Conservation (phyloP, 2,888 invertebrate genomes). For the Aporophyla nigra region DNA sequence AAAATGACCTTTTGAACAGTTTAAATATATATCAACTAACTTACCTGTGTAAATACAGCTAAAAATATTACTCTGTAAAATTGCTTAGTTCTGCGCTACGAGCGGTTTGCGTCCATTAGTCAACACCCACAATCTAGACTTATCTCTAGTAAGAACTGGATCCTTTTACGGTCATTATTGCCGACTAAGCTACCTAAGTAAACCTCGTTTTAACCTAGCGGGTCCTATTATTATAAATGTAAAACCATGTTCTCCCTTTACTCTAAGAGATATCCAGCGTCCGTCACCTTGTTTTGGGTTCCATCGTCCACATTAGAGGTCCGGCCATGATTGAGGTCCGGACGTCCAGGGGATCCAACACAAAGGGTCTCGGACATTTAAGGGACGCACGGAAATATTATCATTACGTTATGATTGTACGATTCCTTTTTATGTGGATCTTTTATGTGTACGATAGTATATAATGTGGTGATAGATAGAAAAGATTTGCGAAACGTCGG, state of each 20-base stretch:
- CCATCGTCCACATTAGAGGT: conserved; percentile 18
- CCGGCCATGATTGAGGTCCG: conserved; percentile 43
- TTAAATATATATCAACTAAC: neutral
- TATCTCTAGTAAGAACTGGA: conserved; percentile 7
- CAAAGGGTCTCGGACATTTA: conserved; percentile 33
- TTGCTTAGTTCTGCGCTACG: neutral
- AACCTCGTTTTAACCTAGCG: neutral
- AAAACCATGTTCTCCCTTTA: neutral
- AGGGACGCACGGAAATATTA: conserved; percentile 40
- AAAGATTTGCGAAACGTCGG: neutral
- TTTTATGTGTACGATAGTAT: conserved; percentile 9
- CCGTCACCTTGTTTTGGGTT: conserved; percentile 9
- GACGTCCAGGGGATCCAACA: conserved; percentile 27
- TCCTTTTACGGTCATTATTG: conserved; percentile 21
- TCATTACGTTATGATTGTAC: conserved; percentile 49
- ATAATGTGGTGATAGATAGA: conserved; percentile 15
- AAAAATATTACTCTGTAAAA: conserved; percentile 8
- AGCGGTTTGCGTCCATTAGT: conserved; percentile 27
- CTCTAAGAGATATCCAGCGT: conserved; percentile 2
- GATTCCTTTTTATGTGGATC: conserved; percentile 26
- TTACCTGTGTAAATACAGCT: neutral
- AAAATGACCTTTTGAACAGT: neutral
- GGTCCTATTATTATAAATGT: conserved; percentile 10
- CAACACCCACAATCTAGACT: conserved; percentile 19
- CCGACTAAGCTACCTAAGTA: neutral